Percentiles rank a stretch among this genome's conserved stretches.
phyloP scores from a whole-genome alignment of 2,113 vertebrate species.

The Promerops cafer region DNA sequence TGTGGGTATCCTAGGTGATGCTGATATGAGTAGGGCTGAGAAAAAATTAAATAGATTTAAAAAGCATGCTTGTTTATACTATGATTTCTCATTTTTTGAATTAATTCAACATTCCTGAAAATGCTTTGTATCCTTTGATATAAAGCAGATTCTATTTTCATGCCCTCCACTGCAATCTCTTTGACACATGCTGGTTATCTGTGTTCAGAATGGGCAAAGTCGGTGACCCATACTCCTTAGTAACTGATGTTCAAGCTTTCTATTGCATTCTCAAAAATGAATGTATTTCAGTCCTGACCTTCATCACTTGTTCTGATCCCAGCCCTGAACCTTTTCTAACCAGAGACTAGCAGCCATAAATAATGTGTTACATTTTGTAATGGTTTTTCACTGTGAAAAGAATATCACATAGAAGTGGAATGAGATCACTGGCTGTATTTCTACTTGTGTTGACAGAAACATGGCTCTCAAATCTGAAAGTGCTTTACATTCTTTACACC shows the following conservation, averaged over 20 bases:
- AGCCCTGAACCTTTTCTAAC: not conserved
- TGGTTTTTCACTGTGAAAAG: not conserved
- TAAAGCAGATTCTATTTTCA: not conserved
- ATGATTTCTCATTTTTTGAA: not conserved
- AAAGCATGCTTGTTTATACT: not conserved
- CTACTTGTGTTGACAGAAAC: not conserved
- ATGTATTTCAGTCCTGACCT: conserved; percentile 14
- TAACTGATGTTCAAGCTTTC: conserved; percentile 6
- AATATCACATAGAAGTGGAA: not conserved
- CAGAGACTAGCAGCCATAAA: not conserved
- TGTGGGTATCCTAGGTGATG: not conserved
- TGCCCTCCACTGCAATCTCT: not conserved
- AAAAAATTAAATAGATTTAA: not conserved
- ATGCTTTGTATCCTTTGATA: not conserved
- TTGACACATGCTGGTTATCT: not conserved
- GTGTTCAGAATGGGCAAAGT: not conserved
- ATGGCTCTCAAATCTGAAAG: not conserved
- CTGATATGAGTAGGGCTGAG: not conserved
- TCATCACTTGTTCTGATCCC: not conserved
- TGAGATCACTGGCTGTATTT: not conserved
- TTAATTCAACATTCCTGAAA: not conserved
- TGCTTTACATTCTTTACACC: not conserved
- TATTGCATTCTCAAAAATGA: not conserved
- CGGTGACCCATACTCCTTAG: not conserved
- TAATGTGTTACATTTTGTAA: conserved; percentile 9